Evolutionary conservation across 2,113 vertebrate genomes (phyloP).

Genomic region (Plestiodon gilberti): DNA sequence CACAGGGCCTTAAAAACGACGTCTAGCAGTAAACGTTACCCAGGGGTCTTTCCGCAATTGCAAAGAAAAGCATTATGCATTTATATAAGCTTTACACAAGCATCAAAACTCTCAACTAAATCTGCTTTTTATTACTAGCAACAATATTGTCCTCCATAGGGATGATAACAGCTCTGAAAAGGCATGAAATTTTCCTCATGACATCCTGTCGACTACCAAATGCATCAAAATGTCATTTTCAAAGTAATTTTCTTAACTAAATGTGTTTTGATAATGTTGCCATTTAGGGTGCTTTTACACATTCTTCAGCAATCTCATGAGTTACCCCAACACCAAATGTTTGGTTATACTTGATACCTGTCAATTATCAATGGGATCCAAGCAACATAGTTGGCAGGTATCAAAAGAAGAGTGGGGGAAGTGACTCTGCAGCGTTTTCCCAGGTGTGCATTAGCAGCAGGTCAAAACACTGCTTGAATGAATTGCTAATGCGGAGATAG

Average conservation of each 20-base stretch:
- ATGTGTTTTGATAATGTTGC: background rate
- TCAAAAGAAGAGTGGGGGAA: background rate
- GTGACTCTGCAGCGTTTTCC: background rate
- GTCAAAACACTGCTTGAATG: background rate
- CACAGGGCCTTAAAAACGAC: background rate
- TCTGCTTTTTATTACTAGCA: background rate
- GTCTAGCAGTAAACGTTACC: background rate
- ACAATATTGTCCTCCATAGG: background rate
- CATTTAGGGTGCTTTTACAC: background rate
- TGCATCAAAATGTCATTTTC: background rate
- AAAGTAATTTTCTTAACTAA: background rate
- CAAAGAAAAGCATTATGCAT: rapidly evolving
- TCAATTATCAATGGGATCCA: background rate
- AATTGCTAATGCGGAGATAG: background rate
- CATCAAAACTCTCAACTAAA: background rate
- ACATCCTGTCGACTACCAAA: background rate
- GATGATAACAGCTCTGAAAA: background rate
- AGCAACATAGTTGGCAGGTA: background rate
- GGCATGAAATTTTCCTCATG: background rate
- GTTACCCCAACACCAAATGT: background rate
- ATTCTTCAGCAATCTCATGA: background rate
- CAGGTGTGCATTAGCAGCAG: background rate
- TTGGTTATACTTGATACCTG: background rate
- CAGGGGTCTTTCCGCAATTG: background rate
- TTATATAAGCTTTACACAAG: background rate